Evolutionary conservation across 2,888 invertebrate genomes (phyloP).

Genomic region (Zele albiditarsus): DNA sequence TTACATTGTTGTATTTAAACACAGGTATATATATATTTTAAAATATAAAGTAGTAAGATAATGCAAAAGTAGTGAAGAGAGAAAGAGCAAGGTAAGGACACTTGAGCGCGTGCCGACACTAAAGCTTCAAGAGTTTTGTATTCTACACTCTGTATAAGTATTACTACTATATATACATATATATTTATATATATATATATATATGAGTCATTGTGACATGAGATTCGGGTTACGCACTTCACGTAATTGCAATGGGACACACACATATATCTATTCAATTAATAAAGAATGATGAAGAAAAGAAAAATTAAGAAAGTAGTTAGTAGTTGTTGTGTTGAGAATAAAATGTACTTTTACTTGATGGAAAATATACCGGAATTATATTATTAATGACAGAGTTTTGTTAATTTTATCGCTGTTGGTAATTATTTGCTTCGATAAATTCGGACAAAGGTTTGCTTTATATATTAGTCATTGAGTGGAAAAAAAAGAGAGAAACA

Average conservation of each 20-base stretch:
- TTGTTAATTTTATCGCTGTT: too few species aligned
- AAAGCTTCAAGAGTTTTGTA: conserved; percentile 31
- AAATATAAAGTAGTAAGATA: not conserved
- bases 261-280: not conserved
- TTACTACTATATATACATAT: conserved; percentile 4
- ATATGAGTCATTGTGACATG: conserved; percentile 13
- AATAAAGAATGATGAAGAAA: not conserved
- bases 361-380: too few species aligned
- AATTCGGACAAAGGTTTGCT: too few species aligned
- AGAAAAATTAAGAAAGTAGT: not conserved
- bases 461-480: too few species aligned
- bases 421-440: too few species aligned
- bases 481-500: too few species aligned
- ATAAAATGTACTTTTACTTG: too few species aligned
- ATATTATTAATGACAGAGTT: too few species aligned
- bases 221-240: conserved; percentile 37
- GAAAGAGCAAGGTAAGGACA: conserved; percentile 25
- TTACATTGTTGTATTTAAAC: not conserved
- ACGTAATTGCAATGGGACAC: conserved; percentile 22
- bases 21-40: not conserved
- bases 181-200: not conserved
- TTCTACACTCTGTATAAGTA: conserved; percentile 29
- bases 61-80: conserved; percentile 18
- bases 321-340: not conserved
- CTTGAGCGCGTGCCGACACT: conserved; percentile 44